Conservation (phyloP, 2,888 invertebrate species). For the Tholera decimalis region DNA sequence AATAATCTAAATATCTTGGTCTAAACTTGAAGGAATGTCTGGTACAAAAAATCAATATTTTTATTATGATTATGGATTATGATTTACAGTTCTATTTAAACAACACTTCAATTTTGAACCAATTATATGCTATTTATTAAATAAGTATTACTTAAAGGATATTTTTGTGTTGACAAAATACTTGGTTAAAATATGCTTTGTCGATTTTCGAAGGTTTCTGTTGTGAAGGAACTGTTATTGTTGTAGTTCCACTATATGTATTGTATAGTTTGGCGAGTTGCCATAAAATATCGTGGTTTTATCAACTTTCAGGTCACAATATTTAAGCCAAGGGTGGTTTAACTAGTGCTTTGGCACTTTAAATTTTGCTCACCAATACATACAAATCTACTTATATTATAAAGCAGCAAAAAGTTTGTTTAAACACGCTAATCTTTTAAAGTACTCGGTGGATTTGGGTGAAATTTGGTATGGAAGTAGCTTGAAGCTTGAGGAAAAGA, state of each 20-base stretch:
- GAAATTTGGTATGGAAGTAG: too few species aligned
- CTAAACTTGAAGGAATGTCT: background rate
- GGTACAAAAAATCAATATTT: background rate
- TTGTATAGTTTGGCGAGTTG: slow-evolving; percentile 46
- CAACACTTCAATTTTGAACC: background rate
- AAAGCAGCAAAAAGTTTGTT: too few species aligned
- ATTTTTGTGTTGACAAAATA: background rate
- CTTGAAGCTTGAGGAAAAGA: too few species aligned
- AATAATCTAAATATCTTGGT: background rate
- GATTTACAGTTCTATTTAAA: slow-evolving; percentile 4
- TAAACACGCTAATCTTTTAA: too few species aligned
- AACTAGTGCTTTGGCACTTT: slow-evolving; percentile 24
- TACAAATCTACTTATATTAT: too few species aligned
- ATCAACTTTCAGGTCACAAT: slow-evolving; percentile 30
- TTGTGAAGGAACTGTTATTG: slow-evolving; percentile 15
- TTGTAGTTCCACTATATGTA: slow-evolving; percentile 7
- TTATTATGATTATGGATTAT: background rate
- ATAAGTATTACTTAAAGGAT: background rate
- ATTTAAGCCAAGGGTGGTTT: slow-evolving; percentile 55
- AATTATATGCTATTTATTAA: slow-evolving; percentile 5
- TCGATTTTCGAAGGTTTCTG: slow-evolving; percentile 8
- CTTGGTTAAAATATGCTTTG: background rate
- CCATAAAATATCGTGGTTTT: slow-evolving; percentile 47
- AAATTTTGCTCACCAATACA: slow-evolving; percentile 8
- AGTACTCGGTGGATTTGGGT: too few species aligned